These are phyloP conservation scores for Larimichthys polyactis DNA, from an alignment of 2,113 vertebrate genomes.

Conservation along the genomic window DNA sequence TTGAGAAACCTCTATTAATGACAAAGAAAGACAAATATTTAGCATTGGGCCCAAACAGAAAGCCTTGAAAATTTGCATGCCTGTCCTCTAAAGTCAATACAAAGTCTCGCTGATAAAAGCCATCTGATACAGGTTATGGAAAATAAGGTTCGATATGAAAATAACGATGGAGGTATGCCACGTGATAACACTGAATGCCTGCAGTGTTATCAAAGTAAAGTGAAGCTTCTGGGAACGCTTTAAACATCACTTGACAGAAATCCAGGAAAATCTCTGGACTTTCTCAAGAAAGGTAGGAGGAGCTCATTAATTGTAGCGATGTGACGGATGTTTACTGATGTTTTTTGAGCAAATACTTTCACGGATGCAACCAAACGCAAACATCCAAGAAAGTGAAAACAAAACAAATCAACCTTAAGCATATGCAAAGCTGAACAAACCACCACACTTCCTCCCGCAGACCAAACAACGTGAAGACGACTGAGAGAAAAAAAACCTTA, in stretches of 20 bases:
- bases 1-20: background rate
- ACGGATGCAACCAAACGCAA: background rate
- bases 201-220: conserved; percentile 48
- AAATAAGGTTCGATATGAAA: conserved; percentile 30
- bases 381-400: background rate
- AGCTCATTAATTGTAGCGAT: background rate
- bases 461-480: background rate
- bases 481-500: background rate
- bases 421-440: background rate
- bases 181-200: conserved; percentile 21
- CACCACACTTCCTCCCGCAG: background rate
- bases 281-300: background rate
- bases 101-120: conserved; percentile 6
- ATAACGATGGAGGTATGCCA: conserved; percentile 36
- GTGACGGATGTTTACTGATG: background rate
- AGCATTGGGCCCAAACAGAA: background rate
- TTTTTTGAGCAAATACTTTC: background rate
- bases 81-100: conserved; percentile 9
- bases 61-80: background rate
- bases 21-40: background rate
- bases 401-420: background rate
- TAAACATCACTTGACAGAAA: conserved; percentile 5
- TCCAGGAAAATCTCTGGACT: background rate
- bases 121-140: conserved; percentile 16
- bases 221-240: conserved; percentile 45